Base-by-base conservation (phyloP, 2,888 invertebrate genomes). In the Dilophus febrilis region DNA sequence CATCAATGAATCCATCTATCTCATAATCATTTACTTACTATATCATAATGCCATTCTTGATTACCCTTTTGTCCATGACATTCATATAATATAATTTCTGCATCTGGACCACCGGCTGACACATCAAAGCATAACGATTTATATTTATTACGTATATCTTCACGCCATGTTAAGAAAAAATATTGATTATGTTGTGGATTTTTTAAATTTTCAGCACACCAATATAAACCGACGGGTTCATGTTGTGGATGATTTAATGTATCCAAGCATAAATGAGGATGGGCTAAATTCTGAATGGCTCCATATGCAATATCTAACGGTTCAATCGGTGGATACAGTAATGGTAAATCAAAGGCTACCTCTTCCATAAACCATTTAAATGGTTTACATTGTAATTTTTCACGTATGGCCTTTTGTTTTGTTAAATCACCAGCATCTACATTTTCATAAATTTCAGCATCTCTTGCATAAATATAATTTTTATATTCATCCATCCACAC, bases 401-500 rank as follows among this genome's bases (percentile, higher is more conserved):
- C 57, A 10, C 94, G 64, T n/a, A 94, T 61, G 0, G 71, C 79
- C 43, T 69, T 72, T 64, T 92, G 92, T 44, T 72, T 67, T 0
- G 73, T 66, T 37, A 95, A 58, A 62, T 94, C 82, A 0, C 94
- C 92, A 0, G 85, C 67, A 57, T 85, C 75, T n/a, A 90, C 65
- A 2, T 59, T 56, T 12, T 71, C 64, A 52, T 86, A 83, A 53
- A 81, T 77, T 1, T 38, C 27, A 0, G 91, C 83, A 26, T 83
- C 67, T 1, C 88, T 69, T 44, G 66, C 62, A 64, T 94, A 95
- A 39, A 97, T 58, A 55, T 75, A 77, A 48, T 91, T 71, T 2
- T 85, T 86, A 58, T 91, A 97, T 52, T 95, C 94, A 56, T 97
- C 95, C 94, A 97, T 94, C 95, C 95, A 97, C 3, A 95, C 94